These are phyloP conservation scores for Tenthredo scrophulariae DNA, from an alignment of 2,888 invertebrate species.

Conservation along the genomic window DNA sequence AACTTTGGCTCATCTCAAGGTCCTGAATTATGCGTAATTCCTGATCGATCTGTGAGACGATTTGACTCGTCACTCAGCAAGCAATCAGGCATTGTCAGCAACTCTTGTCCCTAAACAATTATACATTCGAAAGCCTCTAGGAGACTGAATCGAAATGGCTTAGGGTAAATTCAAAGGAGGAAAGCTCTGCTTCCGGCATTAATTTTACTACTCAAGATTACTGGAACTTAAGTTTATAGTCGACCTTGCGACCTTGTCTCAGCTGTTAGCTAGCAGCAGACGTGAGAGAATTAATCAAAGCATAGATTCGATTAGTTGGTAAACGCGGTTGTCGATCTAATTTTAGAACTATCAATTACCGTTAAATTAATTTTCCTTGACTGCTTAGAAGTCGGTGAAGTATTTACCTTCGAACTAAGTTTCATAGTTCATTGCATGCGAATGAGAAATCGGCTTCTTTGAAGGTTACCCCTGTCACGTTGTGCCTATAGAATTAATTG, in stretches of 20 bases:
- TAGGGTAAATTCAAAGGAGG: neutral
- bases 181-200: constrained; percentile 4
- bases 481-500: constrained; percentile 16
- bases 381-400: constrained; percentile 39
- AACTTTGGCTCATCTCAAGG: neutral
- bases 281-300: constrained; percentile 31
- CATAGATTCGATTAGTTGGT: constrained; percentile 31
- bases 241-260: constrained; percentile 30
- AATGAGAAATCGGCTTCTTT: constrained; percentile 27
- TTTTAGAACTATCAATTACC: constrained; percentile 51
- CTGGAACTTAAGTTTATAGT: neutral
- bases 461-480: constrained; percentile 42
- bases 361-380: constrained; percentile 42
- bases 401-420: constrained; percentile 51
- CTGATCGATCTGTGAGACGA: neutral
- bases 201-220: neutral
- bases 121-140: neutral
- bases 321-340: constrained; percentile 41
- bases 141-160: neutral
- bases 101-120: neutral
- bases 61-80: neutral
- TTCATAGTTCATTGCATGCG: constrained; percentile 44
- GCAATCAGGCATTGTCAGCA: neutral
- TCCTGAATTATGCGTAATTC: neutral
- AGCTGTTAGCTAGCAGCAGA: constrained; percentile 13